Base-by-base conservation (phyloP, 2,797 vertebrate species). In the Prionace glauca region DNA sequence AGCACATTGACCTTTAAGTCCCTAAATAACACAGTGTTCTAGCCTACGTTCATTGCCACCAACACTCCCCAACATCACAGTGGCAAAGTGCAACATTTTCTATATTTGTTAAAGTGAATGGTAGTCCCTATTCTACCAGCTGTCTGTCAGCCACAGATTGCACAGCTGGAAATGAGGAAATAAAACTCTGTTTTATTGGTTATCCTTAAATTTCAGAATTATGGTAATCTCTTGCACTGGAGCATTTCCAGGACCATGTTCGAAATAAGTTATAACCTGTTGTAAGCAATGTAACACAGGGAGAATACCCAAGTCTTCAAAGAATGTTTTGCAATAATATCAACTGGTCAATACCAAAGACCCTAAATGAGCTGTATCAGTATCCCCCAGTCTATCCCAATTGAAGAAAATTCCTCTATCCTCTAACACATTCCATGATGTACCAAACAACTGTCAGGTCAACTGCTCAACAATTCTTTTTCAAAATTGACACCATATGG, bases 111-210 rank as follows among this genome's bases (percentile, higher is more conserved):
- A 0, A 88, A 41, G 26, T 88, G 86, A 88, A 16, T 79, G 32
- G 32, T 36, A 79, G 32, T 71, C 65, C 96, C 96, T 96, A 79
- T 36, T 36, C 36, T 81, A 81, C 36, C 79, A 41, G 36, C 45
- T 84, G 36, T 95, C 96, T 77, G 96, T 92, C 96, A 97, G 95
- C 72, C 20, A 95, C 12, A 2, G 62, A 96, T 96, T 90, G 84
- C 91, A 36, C 84, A 96, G 86, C 50, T 95, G 92, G 26, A 36
- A 22, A 84, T 72, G 56, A 36, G 36, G 36, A 26, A 4, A 62
- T 26, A 29, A 41, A 36, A 94, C n/a, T 29, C 79, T 62, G 9
- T 96, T 94, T 96, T 56, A 96, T 72, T 74, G 24, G 50, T 95
- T 95, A 91, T 14, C 65, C 62, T 81, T 24, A 86, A 91, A 60